Evolutionary conservation across 2,113 vertebrate species (phyloP), one percentile per base, ranked within the genome.

Genomic region (Sporophila hypoxantha): DNA sequence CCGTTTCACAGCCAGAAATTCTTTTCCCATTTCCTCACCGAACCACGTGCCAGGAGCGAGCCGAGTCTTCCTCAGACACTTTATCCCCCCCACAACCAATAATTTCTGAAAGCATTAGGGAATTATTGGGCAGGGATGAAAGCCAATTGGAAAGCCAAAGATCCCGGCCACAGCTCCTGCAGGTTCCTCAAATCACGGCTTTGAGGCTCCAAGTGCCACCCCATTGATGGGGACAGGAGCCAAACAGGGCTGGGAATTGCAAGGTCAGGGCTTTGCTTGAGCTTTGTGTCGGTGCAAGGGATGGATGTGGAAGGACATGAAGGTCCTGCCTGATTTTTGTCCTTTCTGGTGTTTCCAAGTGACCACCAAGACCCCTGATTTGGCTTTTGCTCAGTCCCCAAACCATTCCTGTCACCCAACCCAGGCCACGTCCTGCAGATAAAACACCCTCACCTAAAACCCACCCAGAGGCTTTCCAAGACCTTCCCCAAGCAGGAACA

Each of bases 1-100:
- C 94, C 89, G 78, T 92, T 97, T 97, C 96, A 91, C 92, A 92
- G 94, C 94, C 95, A 96, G 93, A 96, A 96, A 97, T 97, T 97
- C 96, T 94, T 97, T 96, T 95, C 92, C 94, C 85, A 86, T 96
- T 96, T 97, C 95, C 94, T 97, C 95, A 97, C 83, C 60, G n/a
- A 57, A 64, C 95, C 95, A 96, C 92, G 91, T 94, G 95, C 88
- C 87, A 73, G 87, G 34, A 87, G 93, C 74, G 85, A 91, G 90
- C 89, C 52, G 64, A 94, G 47, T 75, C 77, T 93, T 91, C 92
- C 76, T 49, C 68, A 68, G 57, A 78, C 87, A 68, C 71, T 57
- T 65, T 65, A 36, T 55, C 55, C 18, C 64, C 49, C 2, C 26
- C 16, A 17, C 49, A 27, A 53, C 52, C 50, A 52, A 19, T 2